Evolutionary conservation across 2,797 vertebrate species (phyloP).

Genomic region (Emys orbicularis): DNA sequence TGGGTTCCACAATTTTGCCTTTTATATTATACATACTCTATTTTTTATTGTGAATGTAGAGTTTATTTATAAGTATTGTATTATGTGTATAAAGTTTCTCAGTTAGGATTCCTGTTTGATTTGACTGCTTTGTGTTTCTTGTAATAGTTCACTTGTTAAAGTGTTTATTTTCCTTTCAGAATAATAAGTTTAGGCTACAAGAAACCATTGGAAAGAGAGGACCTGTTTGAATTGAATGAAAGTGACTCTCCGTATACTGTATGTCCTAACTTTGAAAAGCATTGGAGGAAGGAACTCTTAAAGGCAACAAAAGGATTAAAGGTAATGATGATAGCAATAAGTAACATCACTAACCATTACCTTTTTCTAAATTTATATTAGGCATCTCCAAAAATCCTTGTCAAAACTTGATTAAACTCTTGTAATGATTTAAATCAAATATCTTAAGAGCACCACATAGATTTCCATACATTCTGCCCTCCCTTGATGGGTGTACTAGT

Average conservation of each 20-base stretch:
- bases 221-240: slow-evolving; percentile 74
- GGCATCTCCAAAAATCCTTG: neutral
- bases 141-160: neutral
- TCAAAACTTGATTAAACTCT: neutral
- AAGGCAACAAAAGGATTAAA: slow-evolving; percentile 29
- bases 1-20: neutral
- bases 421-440: neutral
- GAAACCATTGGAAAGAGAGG: slow-evolving; percentile 76
- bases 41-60: neutral
- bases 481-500: neutral
- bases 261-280: slow-evolving; percentile 78
- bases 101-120: neutral
- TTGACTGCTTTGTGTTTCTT: neutral
- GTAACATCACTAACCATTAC: neutral
- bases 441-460: neutral
- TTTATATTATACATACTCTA: neutral
- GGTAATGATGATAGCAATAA: neutral
- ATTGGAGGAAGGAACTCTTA: slow-evolving; percentile 74
- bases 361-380: neutral
- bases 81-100: neutral
- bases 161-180: slow-evolving; percentile 50
- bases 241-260: slow-evolving; percentile 66
- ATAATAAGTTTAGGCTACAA: slow-evolving; percentile 72
- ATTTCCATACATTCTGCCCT: neutral
- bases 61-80: neutral